Evolutionary conservation across 2,797 vertebrate species (phyloP).

Genomic region (Mus minutoides): DNA sequence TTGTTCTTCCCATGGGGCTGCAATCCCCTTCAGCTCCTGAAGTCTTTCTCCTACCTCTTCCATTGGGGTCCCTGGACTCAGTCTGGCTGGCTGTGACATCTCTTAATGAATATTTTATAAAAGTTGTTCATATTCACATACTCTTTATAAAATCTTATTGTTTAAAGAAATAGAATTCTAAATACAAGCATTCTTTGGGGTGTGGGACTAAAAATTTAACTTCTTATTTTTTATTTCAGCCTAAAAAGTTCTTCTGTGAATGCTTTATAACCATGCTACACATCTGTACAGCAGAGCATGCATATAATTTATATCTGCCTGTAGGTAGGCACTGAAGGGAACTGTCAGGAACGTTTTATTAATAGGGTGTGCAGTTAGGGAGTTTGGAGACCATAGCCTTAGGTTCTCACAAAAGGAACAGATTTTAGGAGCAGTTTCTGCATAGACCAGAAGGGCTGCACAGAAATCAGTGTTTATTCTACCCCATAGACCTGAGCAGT

Average conservation of each 20-base stretch:
- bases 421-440: neutral
- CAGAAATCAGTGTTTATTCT: neutral
- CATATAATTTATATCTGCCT: neutral
- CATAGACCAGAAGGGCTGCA: neutral
- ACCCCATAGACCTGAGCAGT: neutral
- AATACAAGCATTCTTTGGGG: neutral
- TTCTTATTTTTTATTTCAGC: conserved; percentile 22
- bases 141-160: neutral
- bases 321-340: neutral
- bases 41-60: too few relatives aligned
- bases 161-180: neutral
- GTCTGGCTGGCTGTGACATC: neutral
- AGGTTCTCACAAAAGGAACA: neutral
- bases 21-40: too few relatives aligned
- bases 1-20: too few relatives aligned
- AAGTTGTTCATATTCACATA: neutral
- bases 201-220: neutral
- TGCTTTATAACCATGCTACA: neutral
- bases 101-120: neutral
- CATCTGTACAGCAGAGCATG: neutral
- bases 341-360: neutral
- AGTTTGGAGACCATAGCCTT: neutral
- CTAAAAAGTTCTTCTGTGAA: neutral
- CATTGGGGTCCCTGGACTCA: too few relatives aligned
- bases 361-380: neutral